Evolutionary conservation across 2,888 invertebrate genomes (phyloP), one percentile per base, ranked within the genome.

Genomic region (Caenorhabditis becei): DNA sequence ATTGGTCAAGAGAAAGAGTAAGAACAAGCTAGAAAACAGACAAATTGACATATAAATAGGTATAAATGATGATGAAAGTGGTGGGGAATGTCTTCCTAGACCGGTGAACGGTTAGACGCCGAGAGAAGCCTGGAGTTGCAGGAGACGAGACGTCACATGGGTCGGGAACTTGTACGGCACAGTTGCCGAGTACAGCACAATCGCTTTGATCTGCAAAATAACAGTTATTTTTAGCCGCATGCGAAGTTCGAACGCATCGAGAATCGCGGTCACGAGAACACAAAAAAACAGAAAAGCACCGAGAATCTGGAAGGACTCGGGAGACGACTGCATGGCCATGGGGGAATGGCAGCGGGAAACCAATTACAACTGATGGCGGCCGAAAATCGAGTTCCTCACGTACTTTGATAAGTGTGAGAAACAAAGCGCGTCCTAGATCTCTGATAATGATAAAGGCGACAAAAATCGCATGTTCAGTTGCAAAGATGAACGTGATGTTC

Each of bases 81-180:
- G 7, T 44, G 10, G 4, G 26, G 53, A 53, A 24, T 65, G 35
- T 35, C 10, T 35, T 10, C 35, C 35, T 35, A 35, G 35, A 35
- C 35, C 35, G 35, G 16, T 14, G 26, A 28, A 49, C 24, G 2
- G 54, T 81, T n/a, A 81, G 41, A 81, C 53, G 14, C 81, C 77
- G 28, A 85, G 78, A 24, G 85, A 82, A 8, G 89, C 83, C 70
- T 90, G 90, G 62, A 90, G 65, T 80, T 89, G 86, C n/a, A 90
- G 80, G 47, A 90, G 71, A 47, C 83, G 74, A 37, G 90, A 86
- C 47, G 87, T 88, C 66, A 89, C 82, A 63, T 89, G 88, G 5
- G 83, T 81, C 16, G 90, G 89, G 80, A 90, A 89, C 32, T 88
- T 87, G 84, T 85, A 88, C 16, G 86, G 86, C n/a, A 89, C 86